Evolutionary conservation across 1,140 invertebrate species (phyloP).

Genomic region (Papilio polytes): DNA sequence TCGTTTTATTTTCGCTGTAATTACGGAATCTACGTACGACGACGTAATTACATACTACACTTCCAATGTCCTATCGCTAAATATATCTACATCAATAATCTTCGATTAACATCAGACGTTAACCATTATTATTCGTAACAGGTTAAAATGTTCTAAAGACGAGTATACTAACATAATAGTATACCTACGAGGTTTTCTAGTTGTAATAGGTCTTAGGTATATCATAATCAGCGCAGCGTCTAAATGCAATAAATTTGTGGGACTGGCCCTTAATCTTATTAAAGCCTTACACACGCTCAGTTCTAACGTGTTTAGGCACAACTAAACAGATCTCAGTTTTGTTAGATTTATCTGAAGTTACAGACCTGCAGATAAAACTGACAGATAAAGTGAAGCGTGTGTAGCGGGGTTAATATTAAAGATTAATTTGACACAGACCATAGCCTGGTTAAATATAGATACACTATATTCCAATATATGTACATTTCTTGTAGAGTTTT

Average conservation of each 20-base stretch:
- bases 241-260: constrained; percentile 52
- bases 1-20: constrained; percentile 27
- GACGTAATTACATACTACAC: not conserved
- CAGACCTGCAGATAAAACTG: too few relatives aligned
- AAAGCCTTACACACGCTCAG: too few relatives aligned
- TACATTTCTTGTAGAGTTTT: not conserved
- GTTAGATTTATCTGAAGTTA: too few relatives aligned
- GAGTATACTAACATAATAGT: constrained; percentile 47
- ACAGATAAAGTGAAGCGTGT: too few relatives aligned
- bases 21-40: constrained; percentile 2
- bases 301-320: too few relatives aligned
- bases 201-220: constrained; percentile 51
- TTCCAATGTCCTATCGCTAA: constrained; percentile 2
- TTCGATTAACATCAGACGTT: constrained; percentile 30
- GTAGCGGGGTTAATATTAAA: too few relatives aligned
- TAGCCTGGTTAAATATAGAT: too few relatives aligned
- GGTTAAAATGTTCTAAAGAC: constrained; percentile 46
- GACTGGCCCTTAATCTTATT: too few relatives aligned
- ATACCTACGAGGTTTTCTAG: constrained; percentile 45
- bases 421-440: too few relatives aligned
- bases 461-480: too few relatives aligned
- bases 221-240: constrained; percentile 59
- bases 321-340: too few relatives aligned
- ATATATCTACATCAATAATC: constrained; percentile 34
- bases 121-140: constrained; percentile 43